Evolutionary conservation across 2,113 vertebrate species (phyloP).

Genomic region (Pterocles gutturalis): DNA sequence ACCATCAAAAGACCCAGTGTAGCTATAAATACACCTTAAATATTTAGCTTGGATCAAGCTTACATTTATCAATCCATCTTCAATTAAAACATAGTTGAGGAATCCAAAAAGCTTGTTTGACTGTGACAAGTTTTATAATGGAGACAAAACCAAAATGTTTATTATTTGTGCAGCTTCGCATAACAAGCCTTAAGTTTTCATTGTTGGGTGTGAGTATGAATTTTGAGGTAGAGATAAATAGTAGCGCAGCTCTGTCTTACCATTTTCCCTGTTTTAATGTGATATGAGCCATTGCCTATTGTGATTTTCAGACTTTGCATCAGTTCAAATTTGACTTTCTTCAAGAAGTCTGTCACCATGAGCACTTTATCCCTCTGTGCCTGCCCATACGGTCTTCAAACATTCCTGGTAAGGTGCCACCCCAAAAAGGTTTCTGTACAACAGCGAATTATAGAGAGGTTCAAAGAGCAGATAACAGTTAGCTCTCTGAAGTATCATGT

Average conservation of each 20-base stretch:
- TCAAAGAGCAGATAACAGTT: neutral
- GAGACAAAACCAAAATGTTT: neutral
- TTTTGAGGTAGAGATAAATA: neutral
- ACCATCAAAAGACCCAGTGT: neutral
- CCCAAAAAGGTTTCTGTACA: neutral
- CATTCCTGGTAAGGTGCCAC: conserved; percentile 80
- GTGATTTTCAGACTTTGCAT: conserved; percentile 84
- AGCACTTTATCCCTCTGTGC: conserved; percentile 95
- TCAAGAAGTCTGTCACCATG: conserved; percentile 95
- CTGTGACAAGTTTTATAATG: neutral
- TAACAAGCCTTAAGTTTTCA: accelerated
- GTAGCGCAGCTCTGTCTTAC: neutral
- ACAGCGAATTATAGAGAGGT: accelerated
- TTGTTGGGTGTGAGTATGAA: neutral
- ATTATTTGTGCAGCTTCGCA: neutral
- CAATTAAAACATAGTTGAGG: neutral
- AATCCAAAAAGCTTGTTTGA: neutral
- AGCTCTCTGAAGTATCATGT: neutral
- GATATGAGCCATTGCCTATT: neutral
- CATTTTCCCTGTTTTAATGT: neutral
- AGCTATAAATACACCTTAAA: neutral
- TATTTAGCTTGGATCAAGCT: neutral
- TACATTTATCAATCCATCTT: neutral
- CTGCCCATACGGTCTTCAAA: conserved; percentile 90
- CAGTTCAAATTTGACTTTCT: conserved; percentile 97